These are phyloP conservation scores for Oncorhynchus clarkii DNA, from an alignment of 2,113 vertebrate genomes.

Conservation along the genomic window DNA sequence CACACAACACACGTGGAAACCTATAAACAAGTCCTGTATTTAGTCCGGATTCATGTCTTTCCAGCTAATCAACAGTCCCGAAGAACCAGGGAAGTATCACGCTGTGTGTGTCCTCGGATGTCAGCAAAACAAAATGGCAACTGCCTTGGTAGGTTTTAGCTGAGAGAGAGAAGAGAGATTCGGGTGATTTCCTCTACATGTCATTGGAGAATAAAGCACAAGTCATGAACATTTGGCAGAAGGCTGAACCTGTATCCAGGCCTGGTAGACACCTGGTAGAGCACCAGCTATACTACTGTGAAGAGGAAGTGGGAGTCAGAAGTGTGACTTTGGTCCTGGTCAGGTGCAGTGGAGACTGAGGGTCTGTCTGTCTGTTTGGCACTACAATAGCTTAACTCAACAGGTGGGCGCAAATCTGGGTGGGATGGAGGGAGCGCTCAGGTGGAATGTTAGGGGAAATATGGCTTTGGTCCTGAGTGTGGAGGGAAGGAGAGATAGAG, in stretches of 20 bases:
- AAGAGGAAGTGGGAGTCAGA: background rate
- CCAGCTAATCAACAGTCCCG: background rate
- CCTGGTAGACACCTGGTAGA: background rate
- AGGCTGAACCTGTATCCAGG: background rate
- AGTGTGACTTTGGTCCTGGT: constrained; percentile 13
- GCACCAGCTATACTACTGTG: background rate
- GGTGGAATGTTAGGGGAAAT: constrained; percentile 2
- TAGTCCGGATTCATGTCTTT: background rate
- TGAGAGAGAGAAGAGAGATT: background rate
- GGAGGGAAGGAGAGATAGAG: background rate
- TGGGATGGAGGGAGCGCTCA: background rate
- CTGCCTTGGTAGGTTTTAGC: background rate
- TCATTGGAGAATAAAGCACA: background rate
- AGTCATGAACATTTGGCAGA: too few relatives aligned
- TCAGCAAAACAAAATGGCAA: background rate
- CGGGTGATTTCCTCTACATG: background rate
- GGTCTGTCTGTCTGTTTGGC: constrained; percentile 17
- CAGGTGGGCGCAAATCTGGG: constrained; percentile 17
- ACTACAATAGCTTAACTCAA: constrained; percentile 58
- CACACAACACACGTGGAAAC: constrained; percentile 41
- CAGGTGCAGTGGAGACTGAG: background rate
- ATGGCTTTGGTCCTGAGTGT: constrained; percentile 30
- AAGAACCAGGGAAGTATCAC: background rate
- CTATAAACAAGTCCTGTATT: constrained; percentile 7
- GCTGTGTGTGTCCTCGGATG: background rate